These are phyloP conservation scores for Synanthedon tipuliformis DNA, from an alignment of 2,888 invertebrate species.

Conservation along the genomic window DNA sequence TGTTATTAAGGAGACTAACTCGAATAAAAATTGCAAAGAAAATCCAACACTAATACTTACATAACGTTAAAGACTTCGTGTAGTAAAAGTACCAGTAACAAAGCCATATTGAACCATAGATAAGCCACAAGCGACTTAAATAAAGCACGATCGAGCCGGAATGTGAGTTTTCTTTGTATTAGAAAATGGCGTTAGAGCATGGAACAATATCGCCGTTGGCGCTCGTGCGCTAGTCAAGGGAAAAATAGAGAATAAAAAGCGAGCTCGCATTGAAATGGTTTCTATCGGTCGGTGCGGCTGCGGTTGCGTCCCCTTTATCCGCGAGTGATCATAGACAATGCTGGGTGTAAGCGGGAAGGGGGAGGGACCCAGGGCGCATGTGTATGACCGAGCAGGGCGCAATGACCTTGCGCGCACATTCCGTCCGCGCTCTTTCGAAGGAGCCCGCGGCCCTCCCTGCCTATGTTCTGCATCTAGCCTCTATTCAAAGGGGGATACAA, in stretches of 20 bases:
- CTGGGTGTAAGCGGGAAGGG: slow-evolving; percentile 23
- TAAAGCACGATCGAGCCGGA: slow-evolving; percentile 35
- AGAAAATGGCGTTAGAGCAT: slow-evolving; percentile 55
- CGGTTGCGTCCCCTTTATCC: slow-evolving; percentile 55
- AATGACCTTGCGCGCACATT: slow-evolving; percentile 69
- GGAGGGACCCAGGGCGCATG: slow-evolving; percentile 26
- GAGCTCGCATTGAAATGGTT: slow-evolving; percentile 58
- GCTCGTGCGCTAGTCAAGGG: slow-evolving; percentile 31
- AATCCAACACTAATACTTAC: not conserved
- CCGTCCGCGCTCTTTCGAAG: slow-evolving; percentile 48
- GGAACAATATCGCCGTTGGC: slow-evolving; percentile 47
- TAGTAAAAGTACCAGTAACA: not conserved
- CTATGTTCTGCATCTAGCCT: slow-evolving; percentile 12
- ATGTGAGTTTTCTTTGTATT: slow-evolving; percentile 36
- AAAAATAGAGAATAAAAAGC: slow-evolving; percentile 34
- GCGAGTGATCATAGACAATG: slow-evolving; percentile 64
- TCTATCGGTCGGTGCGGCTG: slow-evolving; percentile 49
- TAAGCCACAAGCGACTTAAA: slow-evolving; percentile 46
- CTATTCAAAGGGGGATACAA: slow-evolving; percentile 1
- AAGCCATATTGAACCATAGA: slow-evolving; percentile 10
- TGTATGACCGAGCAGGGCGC: slow-evolving; percentile 69
- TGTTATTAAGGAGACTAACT: too few relatives aligned
- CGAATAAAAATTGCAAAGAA: too few relatives aligned
- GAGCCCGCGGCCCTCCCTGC: slow-evolving; percentile 47
- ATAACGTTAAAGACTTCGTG: not conserved